A percentile compares a stretch with the other conserved stretches of the same genome.
phyloP scores from a whole-genome alignment of 2,113 vertebrate genomes.

The Xenotilapia caudafasciata region DNA sequence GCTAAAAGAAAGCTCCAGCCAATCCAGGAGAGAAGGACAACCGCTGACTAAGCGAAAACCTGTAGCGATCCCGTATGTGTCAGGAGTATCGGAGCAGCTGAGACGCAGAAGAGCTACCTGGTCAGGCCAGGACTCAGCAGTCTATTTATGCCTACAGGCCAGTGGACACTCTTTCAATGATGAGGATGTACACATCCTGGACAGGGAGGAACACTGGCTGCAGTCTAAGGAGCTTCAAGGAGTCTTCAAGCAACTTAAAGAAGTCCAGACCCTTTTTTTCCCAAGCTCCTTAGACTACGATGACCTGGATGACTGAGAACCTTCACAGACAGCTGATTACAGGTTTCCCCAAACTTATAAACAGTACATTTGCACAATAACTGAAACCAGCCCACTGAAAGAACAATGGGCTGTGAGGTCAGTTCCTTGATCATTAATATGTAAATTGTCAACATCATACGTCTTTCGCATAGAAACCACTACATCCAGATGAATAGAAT shows the following conservation, averaged over 20 bases:
- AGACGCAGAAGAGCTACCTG: not conserved
- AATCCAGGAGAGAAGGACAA: too few species aligned
- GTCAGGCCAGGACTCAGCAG: not conserved
- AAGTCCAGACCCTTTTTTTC: rapidly evolving
- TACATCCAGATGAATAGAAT: not conserved
- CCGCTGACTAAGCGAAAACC: too few species aligned
- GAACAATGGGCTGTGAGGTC: not conserved
- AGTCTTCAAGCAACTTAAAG: not conserved
- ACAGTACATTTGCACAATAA: not conserved
- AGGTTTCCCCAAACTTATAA: not conserved
- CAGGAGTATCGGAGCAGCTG: too few species aligned
- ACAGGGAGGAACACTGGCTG: not conserved
- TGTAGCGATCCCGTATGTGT: too few species aligned
- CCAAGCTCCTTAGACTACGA: not conserved
- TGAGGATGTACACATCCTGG: not conserved
- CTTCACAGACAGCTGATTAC: not conserved
- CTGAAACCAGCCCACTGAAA: not conserved
- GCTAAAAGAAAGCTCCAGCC: too few species aligned
- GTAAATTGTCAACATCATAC: not conserved
- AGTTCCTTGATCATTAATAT: not conserved
- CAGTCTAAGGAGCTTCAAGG: not conserved
- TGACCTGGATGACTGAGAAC: not conserved
- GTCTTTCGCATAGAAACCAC: not conserved
- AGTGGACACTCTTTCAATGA: not conserved
- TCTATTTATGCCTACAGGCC: not conserved